A percentile compares a stretch with the other conserved stretches of the same genome.
Evolutionary conservation across 1,140 invertebrate species (phyloP).

Genomic region (Heliothis virescens): DNA sequence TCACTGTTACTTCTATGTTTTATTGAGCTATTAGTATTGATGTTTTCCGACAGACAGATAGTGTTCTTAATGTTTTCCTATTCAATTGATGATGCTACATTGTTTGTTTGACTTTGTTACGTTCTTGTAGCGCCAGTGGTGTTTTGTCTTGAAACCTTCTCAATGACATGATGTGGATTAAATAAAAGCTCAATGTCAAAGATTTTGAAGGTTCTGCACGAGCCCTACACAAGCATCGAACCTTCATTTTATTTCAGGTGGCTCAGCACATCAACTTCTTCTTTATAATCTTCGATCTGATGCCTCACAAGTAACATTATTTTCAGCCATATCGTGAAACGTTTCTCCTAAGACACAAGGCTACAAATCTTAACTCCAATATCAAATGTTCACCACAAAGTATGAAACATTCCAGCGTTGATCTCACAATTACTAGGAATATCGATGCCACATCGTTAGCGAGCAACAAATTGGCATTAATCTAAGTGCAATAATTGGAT

Average conservation of each 20-base stretch:
- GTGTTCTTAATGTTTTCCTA: neutral
- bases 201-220: too few species aligned
- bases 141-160: neutral
- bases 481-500: conserved; percentile 30
- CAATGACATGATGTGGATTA: too few species aligned
- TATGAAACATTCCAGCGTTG: conserved; percentile 1
- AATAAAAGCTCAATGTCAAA: too few species aligned
- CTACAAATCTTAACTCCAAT: neutral
- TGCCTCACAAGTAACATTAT: too few species aligned
- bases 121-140: too few species aligned
- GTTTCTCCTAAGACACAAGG: too few species aligned
- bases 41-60: conserved; percentile 9
- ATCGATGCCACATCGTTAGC: conserved; percentile 37
- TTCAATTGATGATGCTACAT: neutral
- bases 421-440: neutral
- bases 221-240: too few species aligned
- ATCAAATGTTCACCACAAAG: conserved; percentile 9
- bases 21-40: conserved; percentile 7
- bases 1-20: neutral
- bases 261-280: too few species aligned
- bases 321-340: too few species aligned
- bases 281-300: too few species aligned
- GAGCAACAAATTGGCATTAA: conserved; percentile 35
- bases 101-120: neutral
- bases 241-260: too few species aligned